Conservation (phyloP, 2,888 invertebrate species). For the Litoditis marina region DNA sequence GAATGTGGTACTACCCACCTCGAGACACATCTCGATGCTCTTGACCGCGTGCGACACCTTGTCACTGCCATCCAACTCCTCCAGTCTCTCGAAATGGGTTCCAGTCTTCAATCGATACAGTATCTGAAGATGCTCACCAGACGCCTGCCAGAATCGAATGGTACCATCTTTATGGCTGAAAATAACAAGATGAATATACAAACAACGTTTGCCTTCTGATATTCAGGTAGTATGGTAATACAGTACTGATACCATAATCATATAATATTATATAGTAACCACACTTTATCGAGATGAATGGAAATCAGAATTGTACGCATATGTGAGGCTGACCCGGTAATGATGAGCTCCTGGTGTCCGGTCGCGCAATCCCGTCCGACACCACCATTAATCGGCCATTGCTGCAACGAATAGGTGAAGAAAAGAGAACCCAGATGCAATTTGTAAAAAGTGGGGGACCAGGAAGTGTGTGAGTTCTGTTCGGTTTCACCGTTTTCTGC, state of each 20-base stretch:
- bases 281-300: background rate
- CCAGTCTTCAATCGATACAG: constrained; percentile 70
- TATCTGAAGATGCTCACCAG: constrained; percentile 75
- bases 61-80: constrained; percentile 34
- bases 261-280: no score
- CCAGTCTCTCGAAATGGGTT: constrained; percentile 70
- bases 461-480: no score
- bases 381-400: constrained; percentile 95
- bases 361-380: constrained; percentile 91
- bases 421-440: no score
- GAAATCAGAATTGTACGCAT: constrained; percentile 8
- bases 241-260: background rate
- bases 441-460: no score
- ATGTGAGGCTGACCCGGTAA: constrained; percentile 71
- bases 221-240: background rate
- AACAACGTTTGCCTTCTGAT: background rate
- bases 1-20: constrained; percentile 66
- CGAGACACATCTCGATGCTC: constrained; percentile 74
- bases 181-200: constrained; percentile 1
- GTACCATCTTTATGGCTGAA: constrained; percentile 78
- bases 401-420: no score
- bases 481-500: no score
- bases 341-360: constrained; percentile 93
- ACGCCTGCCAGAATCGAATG: constrained; percentile 98
- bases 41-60: constrained; percentile 54